phyloP scores from a whole-genome alignment of 1,140 invertebrate genomes.

The Episyrphus balteatus region DNA sequence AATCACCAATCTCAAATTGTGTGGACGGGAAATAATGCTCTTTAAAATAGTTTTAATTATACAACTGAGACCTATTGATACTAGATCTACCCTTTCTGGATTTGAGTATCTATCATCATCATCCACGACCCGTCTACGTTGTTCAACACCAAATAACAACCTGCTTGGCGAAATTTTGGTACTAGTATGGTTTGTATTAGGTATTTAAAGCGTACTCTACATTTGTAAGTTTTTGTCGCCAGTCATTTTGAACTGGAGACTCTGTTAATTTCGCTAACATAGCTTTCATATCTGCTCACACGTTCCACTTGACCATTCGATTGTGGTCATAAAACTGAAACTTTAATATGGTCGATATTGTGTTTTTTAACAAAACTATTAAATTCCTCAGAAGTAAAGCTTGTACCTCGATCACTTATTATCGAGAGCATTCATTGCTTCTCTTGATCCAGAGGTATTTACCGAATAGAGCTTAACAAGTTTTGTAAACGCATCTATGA shows the following conservation, averaged over 20 bases:
- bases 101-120: background rate
- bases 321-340: background rate
- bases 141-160: background rate
- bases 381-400: background rate
- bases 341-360: background rate
- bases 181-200: background rate
- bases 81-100: background rate
- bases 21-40: background rate
- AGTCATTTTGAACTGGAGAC: background rate
- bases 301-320: background rate
- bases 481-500: background rate
- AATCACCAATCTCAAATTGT: background rate
- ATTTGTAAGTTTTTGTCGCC: background rate
- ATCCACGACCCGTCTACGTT: background rate
- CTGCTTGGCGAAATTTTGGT: background rate
- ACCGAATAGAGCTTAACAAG: background rate
- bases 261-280: background rate
- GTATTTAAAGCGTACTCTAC: constrained; percentile 1
- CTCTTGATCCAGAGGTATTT: background rate
- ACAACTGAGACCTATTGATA: background rate
- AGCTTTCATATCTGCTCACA: background rate
- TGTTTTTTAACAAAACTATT: background rate
- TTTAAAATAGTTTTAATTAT: background rate
- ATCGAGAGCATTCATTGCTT: background rate
- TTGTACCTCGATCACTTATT: background rate